Conservation (phyloP, 2,888 invertebrate species). For the Athrips mouffetella region DNA sequence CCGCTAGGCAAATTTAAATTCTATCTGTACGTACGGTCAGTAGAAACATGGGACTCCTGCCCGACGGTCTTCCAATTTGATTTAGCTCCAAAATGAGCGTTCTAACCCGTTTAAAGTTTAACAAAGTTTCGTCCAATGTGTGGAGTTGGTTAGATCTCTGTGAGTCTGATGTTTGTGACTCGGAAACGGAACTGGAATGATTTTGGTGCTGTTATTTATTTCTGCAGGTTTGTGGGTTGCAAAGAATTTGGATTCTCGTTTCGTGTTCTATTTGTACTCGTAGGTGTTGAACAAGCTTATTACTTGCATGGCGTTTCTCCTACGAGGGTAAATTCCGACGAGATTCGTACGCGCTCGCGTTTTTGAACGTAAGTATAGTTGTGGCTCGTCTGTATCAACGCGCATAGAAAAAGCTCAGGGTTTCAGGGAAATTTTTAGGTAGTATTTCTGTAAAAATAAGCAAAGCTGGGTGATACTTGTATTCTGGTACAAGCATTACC, state of each 20-base stretch:
- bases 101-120: slow-evolving; percentile 57
- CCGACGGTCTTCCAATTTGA: slow-evolving; percentile 61
- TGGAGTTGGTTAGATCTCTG: slow-evolving; percentile 49
- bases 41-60: slow-evolving; percentile 69
- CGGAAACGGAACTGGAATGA: slow-evolving; percentile 57
- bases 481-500: too few relatives aligned
- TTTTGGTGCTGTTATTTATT: slow-evolving; percentile 54
- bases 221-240: slow-evolving; percentile 54
- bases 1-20: slow-evolving; percentile 75
- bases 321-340: too few relatives aligned
- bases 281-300: too few relatives aligned
- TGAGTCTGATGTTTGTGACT: slow-evolving; percentile 50
- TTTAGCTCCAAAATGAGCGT: slow-evolving; percentile 68
- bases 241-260: neutral
- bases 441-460: too few relatives aligned
- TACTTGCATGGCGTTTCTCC: too few relatives aligned
- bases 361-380: too few relatives aligned
- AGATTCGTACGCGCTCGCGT: too few relatives aligned
- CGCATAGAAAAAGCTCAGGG: too few relatives aligned
- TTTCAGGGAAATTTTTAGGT: too few relatives aligned
- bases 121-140: slow-evolving; percentile 58
- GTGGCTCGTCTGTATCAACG: too few relatives aligned
- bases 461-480: too few relatives aligned
- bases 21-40: slow-evolving; percentile 60
- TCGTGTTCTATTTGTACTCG: too few relatives aligned